A percentile compares a stretch with the other conserved stretches of the same genome.
Conservation (phyloP, 2,113 vertebrate genomes). For the Carollia perspicillata region DNA sequence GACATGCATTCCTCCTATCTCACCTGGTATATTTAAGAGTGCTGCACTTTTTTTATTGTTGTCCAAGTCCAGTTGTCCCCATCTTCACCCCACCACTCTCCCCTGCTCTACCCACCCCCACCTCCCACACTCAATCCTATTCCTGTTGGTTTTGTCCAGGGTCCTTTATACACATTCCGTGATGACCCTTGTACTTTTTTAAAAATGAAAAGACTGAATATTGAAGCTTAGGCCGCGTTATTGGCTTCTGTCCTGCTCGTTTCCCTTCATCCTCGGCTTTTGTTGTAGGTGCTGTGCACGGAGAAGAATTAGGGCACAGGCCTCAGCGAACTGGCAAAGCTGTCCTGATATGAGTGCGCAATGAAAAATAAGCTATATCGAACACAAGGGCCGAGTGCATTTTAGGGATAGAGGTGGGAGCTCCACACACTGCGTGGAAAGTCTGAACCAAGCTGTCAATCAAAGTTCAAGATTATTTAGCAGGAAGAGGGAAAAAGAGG, state of each 20-base stretch:
- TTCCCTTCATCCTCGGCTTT: neutral
- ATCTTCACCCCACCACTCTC: no score
- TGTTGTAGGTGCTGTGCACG: neutral
- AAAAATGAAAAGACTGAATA: neutral
- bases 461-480: neutral
- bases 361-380: neutral
- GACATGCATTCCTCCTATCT: neutral
- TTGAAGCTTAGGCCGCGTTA: neutral
- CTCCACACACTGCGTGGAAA: conserved; percentile 1
- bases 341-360: neutral
- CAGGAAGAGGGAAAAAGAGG: neutral
- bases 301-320: neutral
- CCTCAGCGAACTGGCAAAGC: neutral
- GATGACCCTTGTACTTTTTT: neutral
- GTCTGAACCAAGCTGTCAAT: conserved; percentile 32
- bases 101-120: no score
- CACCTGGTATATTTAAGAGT: no score
- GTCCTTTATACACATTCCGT: no score
- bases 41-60: neutral
- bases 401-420: neutral
- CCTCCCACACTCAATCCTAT: no score
- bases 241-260: neutral
- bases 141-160: no score
- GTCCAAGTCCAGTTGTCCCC: no score
- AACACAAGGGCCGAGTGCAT: neutral